Evolutionary conservation across 2,113 vertebrate genomes (phyloP).

Genomic region (Boleophthalmus pectinirostris): DNA sequence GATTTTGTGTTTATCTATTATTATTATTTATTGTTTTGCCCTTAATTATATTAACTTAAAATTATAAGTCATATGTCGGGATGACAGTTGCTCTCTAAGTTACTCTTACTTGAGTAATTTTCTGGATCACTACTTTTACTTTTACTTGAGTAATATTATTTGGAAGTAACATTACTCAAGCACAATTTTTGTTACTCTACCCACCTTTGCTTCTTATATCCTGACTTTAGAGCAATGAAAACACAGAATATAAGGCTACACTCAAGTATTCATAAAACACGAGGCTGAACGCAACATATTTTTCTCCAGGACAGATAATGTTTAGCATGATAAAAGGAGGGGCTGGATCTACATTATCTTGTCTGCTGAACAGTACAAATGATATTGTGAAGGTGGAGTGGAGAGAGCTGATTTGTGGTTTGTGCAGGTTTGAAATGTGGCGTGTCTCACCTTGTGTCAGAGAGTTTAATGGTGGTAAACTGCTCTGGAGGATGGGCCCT

Average conservation of each 20-base stretch:
- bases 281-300: slow-evolving; percentile 6
- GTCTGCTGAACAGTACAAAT: slow-evolving; percentile 6
- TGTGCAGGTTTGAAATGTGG: not conserved
- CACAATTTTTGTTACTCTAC: too few relatives aligned
- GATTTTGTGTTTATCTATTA: too few relatives aligned
- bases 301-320: not conserved
- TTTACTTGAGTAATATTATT: too few relatives aligned
- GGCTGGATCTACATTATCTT: slow-evolving; percentile 5
- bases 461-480: slow-evolving; percentile 92
- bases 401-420: slow-evolving; percentile 1
- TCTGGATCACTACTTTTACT: too few relatives aligned
- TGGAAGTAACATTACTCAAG: too few relatives aligned
- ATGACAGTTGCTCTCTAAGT: too few relatives aligned
- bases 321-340: not conserved
- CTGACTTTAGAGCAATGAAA: too few relatives aligned
- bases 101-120: too few relatives aligned
- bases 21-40: too few relatives aligned
- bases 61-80: too few relatives aligned
- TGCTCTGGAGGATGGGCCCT: slow-evolving; percentile 95
- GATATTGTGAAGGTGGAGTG: not conserved
- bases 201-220: too few relatives aligned
- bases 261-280: not conserved
- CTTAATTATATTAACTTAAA: too few relatives aligned
- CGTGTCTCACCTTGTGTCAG: slow-evolving; percentile 86
- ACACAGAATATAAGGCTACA: not conserved